Percentiles rank a stretch among this genome's conserved stretches.
These are phyloP conservation scores for Mycteria americana DNA, from an alignment of 2,797 vertebrate species.

Conservation along the genomic window DNA sequence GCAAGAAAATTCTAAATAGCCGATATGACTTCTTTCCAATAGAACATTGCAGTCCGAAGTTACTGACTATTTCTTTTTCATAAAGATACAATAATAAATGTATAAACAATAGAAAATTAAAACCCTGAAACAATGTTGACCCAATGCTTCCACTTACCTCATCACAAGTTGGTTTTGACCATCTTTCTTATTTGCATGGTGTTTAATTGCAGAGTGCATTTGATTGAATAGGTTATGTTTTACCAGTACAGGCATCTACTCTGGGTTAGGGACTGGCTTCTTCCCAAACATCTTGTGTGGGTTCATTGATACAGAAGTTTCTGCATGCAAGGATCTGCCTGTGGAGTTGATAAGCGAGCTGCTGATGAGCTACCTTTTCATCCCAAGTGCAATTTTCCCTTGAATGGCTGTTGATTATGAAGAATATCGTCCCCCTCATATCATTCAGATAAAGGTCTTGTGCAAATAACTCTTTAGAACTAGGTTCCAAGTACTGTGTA, in stretches of 20 bases:
- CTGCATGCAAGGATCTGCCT: background rate
- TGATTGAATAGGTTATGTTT: background rate
- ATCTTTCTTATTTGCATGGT: background rate
- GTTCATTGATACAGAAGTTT: background rate
- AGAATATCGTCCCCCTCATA: background rate
- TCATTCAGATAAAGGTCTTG: slow-evolving; percentile 33
- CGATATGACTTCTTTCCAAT: background rate
- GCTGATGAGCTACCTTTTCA: slow-evolving; percentile 56
- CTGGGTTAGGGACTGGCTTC: background rate
- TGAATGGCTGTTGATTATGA: slow-evolving; percentile 69
- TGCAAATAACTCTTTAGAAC: slow-evolving; percentile 42
- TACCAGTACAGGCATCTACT: background rate
- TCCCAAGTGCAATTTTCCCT: slow-evolving; percentile 48
- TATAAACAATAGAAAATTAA: background rate
- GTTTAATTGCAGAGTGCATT: background rate
- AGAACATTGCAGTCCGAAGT: background rate
- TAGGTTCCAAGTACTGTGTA: background rate
- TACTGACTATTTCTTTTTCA: background rate
- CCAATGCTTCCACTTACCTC: background rate
- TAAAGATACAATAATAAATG: background rate
- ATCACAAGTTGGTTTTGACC: background rate
- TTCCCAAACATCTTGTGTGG: background rate
- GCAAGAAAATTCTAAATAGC: background rate
- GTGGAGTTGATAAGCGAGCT: slow-evolving; percentile 28
- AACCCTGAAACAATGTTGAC: background rate